Evolutionary conservation across 2,113 vertebrate genomes (phyloP).

Genomic region (Ardeotis arabs): DNA sequence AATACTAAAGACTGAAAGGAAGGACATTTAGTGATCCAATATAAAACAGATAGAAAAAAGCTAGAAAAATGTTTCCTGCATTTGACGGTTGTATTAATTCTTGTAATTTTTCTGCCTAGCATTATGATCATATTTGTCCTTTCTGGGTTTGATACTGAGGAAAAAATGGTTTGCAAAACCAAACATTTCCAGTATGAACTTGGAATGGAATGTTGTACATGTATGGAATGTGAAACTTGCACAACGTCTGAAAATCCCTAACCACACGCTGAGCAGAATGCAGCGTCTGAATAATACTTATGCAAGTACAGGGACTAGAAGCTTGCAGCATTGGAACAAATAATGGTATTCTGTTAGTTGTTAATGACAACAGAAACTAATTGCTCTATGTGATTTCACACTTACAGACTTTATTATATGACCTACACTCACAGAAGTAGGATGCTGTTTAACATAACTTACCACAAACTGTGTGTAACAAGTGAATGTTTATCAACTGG

Average conservation of each 20-base stretch:
- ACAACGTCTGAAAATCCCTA: not conserved
- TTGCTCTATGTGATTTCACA: not conserved
- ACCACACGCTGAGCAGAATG: not conserved
- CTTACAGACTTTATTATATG: not conserved
- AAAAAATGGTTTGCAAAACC: not conserved
- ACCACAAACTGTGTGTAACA: not conserved
- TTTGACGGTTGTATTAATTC: not conserved
- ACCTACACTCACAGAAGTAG: not conserved
- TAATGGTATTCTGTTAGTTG: not conserved
- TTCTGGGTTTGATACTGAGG: not conserved
- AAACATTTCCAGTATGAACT: not conserved
- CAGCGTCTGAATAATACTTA: not conserved
- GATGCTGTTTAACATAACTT: not conserved
- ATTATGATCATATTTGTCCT: not conserved
- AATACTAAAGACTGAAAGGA: not conserved
- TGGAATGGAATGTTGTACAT: not conserved
- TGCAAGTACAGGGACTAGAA: not conserved
- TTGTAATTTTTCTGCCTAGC: not conserved
- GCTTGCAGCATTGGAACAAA: not conserved
- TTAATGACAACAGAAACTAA: constrained; percentile 7
- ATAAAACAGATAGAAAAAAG: not conserved
- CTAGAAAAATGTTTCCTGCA: not conserved
- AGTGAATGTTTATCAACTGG: constrained; percentile 2
- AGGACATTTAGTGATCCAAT: not conserved
- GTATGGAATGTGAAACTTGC: not conserved